These are phyloP conservation scores for Polydrusus tereticollis DNA, from an alignment of 2,888 invertebrate species.

Conservation along the genomic window DNA sequence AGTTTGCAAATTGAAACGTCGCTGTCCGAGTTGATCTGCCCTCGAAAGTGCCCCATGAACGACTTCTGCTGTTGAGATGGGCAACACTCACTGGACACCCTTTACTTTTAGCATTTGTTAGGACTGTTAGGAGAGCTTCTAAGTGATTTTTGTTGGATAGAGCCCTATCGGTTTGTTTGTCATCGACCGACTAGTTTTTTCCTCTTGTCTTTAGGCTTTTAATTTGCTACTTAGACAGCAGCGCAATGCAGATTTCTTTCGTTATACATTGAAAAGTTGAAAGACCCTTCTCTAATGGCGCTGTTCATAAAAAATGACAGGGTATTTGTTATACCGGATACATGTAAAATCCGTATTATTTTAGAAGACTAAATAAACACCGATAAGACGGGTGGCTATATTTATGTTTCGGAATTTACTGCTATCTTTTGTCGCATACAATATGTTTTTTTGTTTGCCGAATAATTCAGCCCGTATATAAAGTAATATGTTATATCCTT, in stretches of 20 bases:
- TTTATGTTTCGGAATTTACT: conserved; percentile 35
- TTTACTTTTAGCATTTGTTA: too few relatives aligned
- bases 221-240: conserved; percentile 9
- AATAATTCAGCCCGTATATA: not conserved
- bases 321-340: conserved; percentile 34
- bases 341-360: conserved; percentile 32
- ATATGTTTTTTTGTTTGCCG: conserved; percentile 15
- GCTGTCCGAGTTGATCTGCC: too few relatives aligned
- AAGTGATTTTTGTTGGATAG: too few relatives aligned
- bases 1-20: too few relatives aligned
- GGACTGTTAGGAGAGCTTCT: too few relatives aligned
- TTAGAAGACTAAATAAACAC: conserved; percentile 38
- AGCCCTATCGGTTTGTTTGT: too few relatives aligned
- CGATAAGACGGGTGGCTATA: conserved; percentile 29
- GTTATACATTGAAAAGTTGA: conserved; percentile 23
- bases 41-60: too few relatives aligned
- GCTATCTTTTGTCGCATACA: conserved; percentile 26
- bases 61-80: too few relatives aligned
- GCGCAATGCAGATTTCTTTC: conserved; percentile 20
- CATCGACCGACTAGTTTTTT: too few relatives aligned
- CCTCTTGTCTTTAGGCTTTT: not conserved
- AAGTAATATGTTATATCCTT: not conserved
- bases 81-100: too few relatives aligned
- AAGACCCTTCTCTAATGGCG: conserved; percentile 10
- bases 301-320: conserved; percentile 39